phyloP scores from a whole-genome alignment of 2,797 vertebrate species.

The Gallirallus australis region DNA sequence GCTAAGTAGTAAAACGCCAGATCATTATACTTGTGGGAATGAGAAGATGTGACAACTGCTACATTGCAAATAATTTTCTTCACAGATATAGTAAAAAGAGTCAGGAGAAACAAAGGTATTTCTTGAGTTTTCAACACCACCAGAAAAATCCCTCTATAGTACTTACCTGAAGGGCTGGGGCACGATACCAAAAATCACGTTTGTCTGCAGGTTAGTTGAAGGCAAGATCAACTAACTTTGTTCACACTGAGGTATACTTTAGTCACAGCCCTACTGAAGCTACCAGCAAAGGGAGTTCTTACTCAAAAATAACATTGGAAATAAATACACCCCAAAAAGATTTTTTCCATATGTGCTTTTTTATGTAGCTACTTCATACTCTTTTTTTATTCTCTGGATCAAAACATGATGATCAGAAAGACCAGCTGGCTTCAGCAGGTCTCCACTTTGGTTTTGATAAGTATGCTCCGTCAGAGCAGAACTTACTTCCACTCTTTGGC shows the following conservation, averaged over 20 bases:
- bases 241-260: not conserved
- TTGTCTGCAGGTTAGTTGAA: not conserved
- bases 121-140: not conserved
- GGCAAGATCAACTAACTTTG: not conserved
- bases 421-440: not conserved
- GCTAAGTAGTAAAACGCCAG: conserved; percentile 42
- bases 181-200: not conserved
- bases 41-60: not conserved
- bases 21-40: not conserved
- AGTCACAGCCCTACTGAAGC: not conserved
- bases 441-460: not conserved
- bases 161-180: not conserved
- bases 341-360: not conserved
- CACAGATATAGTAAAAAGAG: not conserved
- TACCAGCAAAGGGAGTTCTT: not conserved
- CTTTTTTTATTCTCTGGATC: not conserved
- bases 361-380: not conserved
- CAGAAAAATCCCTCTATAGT: not conserved
- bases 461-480: not conserved
- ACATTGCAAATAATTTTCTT: not conserved
- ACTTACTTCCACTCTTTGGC: not conserved
- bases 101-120: not conserved
- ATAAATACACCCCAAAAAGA: not conserved
- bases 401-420: not conserved
- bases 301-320: not conserved